Base-by-base conservation (phyloP, 2,113 vertebrate species). In the Dendrocopos noguchii region DNA sequence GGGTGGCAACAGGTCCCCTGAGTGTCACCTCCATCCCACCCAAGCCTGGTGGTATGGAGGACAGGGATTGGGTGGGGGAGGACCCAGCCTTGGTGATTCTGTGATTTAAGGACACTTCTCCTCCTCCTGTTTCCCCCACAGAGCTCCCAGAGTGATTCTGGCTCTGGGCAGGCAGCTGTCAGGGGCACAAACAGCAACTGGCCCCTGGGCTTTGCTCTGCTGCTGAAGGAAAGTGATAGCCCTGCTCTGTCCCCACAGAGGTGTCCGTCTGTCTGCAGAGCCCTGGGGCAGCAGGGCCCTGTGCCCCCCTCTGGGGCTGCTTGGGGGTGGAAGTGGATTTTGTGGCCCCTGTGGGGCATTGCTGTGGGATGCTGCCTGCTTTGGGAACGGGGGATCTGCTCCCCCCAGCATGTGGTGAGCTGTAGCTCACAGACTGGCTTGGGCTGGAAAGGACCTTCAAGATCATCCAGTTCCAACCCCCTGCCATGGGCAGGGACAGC, bases 101-200 rank as follows among this genome's bases (percentile, higher is more conserved):
- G 36, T 36, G 36, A 36, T 36, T 36, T 36, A 36, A 36, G 36
- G 36, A 34, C 46, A 31, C 55, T 64, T 89, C 4, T 0, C 60
- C 94, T 92, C 71, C 90, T 88, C 15, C 57, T 1, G 0, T 5
- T 53, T 57, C 24, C 17, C 67, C n/a, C 66, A 66, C 4, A 47
- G 73, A 94, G 80, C 87, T 82, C 77, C 78, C 18, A 3, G 76
- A 78, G 72, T n/a, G 56, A 55, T 52, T 95, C 94, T 74, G 83
- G 94, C 39, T 77, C 68, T 66, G 24, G 80, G 64, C 65, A 71
- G 92, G 33, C 96, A 97, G 94, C 96, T 97, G 97, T 73, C 65
- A 9, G 59, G 64, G 95, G 29, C 87, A 84, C 63, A 13, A 60
- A 82, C 31, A 19, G 89, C 95, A 97, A 84, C 90, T 97, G 95